Evolutionary conservation across 1,140 invertebrate genomes (phyloP), one percentile per base, ranked within the genome.

Genomic region (Microplitis demolitor): DNA sequence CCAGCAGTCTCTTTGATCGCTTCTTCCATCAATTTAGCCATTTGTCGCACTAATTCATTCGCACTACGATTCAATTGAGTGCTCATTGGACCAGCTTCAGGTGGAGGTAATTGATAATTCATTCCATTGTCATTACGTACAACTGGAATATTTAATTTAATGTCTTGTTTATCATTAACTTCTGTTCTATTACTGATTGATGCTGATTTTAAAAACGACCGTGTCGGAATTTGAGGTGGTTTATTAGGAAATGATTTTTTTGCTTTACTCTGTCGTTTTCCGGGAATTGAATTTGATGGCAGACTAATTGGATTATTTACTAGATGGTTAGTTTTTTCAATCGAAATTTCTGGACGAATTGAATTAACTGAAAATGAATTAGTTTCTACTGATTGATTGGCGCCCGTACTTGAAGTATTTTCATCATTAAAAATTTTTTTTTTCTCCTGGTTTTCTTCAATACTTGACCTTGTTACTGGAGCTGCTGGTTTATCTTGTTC

Each of bases 11-110:
- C 79, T 39, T 82, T 83, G 1, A 87, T 75, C 3, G 80, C 78
- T 8, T 87, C 85, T 34, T 85, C 85, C 74, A 87, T 85, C 4
- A 87, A 56, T 33, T 83, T 79, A 0, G 81, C 84, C 80, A 87
- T 81, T 56, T 80, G 80, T 31, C 75, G 82, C 0, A 79, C 81
- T 2, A 87, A 69, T 64, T 86, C 84, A 34, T 83, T 79, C 1
- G 84, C 83, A 9, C 77, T 75, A 4, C 80, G 74, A 64, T 86
- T 80, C 0, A 87, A 76, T n/a, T 84, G 81, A 3, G 86, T 80
- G 34, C 87, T 86, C 3, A 88, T 66, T 13, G 89, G 88, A 0
- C 88, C 89, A 16, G 88, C 88, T 34, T 87, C 87, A 4, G 87
- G 79, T 39, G 87, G 84, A 4, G 80, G 71, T 62, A 86, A 45